A percentile compares a stretch with the other conserved stretches of the same genome.
Conservation (phyloP, 2,113 vertebrate genomes). For the Aspidoscelis tigris region DNA sequence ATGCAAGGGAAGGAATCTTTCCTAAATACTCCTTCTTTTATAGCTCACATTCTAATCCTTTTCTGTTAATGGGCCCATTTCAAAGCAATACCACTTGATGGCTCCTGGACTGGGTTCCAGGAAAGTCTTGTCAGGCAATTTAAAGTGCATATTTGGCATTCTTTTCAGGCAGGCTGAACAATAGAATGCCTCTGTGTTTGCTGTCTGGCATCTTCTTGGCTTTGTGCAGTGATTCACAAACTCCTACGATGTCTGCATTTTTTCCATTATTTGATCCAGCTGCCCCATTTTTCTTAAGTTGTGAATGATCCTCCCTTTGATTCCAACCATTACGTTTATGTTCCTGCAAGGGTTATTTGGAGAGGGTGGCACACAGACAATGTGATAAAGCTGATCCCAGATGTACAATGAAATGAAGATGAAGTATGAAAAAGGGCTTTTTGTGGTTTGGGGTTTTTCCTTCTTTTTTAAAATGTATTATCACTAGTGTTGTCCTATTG, state of each 20-base stretch:
- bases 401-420: conserved; percentile 41
- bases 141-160: conserved; percentile 56
- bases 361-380: conserved; percentile 52
- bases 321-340: conserved; percentile 58
- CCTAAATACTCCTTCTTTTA: conserved; percentile 55
- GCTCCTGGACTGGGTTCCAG: conserved; percentile 59
- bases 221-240: conserved; percentile 60
- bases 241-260: conserved; percentile 53
- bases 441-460: too few species aligned
- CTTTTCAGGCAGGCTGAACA: conserved; percentile 54
- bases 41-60: conserved; percentile 72
- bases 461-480: conserved; percentile 24
- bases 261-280: conserved; percentile 54
- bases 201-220: conserved; percentile 51
- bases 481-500: conserved; percentile 46
- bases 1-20: conserved; percentile 49
- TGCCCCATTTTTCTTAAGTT: conserved; percentile 67
- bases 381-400: conserved; percentile 40
- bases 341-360: conserved; percentile 50
- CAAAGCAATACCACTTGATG: conserved; percentile 65
- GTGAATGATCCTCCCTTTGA: conserved; percentile 40
- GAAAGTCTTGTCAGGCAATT: conserved; percentile 63
- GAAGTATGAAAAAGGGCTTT: not conserved
- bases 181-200: conserved; percentile 52
- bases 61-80: conserved; percentile 70